Evolutionary conservation across 2,113 vertebrate species (phyloP).

Genomic region (Seriola quinqueradiata): DNA sequence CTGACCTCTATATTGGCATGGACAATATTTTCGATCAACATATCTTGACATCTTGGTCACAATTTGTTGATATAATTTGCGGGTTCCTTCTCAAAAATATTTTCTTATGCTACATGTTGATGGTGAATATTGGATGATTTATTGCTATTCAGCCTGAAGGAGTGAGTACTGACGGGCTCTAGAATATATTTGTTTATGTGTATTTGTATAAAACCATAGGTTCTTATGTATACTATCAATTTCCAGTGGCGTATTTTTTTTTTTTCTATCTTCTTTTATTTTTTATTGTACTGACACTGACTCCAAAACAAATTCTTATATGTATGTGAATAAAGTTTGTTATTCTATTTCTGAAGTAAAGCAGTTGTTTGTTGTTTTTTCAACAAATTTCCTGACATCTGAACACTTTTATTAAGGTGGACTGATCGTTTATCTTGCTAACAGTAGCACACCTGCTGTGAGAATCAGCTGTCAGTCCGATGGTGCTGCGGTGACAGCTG

Average conservation of each 20-base stretch:
- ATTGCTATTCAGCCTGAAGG: no score
- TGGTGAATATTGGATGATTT: background rate
- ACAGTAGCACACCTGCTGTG: background rate
- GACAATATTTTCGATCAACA: background rate
- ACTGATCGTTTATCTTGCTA: background rate
- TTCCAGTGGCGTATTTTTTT: background rate
- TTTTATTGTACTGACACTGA: background rate
- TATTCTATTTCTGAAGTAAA: no score
- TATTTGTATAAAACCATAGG: no score
- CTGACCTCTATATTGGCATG: background rate
- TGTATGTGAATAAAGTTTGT: background rate
- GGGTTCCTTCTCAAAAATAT: background rate
- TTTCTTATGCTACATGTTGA: background rate
- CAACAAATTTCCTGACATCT: background rate
- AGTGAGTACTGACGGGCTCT: no score
- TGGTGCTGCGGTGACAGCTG: no score
- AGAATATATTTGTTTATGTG: no score
- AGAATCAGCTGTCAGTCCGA: no score
- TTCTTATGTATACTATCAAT: background rate
- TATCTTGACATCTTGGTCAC: background rate
- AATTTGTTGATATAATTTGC: background rate
- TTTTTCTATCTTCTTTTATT: background rate
- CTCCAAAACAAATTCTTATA: background rate
- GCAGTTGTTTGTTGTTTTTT: no score
- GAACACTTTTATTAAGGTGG: no score